Percentiles rank a stretch among this genome's conserved stretches.
Evolutionary conservation across 2,113 vertebrate genomes (phyloP).

Genomic region (Clarias batrachus): DNA sequence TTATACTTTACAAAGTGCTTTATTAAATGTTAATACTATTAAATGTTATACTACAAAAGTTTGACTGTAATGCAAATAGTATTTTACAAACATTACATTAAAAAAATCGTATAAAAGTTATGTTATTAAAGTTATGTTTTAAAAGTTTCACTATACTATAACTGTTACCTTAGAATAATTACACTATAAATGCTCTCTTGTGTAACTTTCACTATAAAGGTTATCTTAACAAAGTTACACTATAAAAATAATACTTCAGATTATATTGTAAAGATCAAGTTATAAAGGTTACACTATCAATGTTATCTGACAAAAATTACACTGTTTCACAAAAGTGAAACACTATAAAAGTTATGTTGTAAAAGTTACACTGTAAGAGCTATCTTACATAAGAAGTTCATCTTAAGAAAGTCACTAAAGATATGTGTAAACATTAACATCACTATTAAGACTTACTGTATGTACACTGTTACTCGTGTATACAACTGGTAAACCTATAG

Average conservation of each 20-base stretch:
- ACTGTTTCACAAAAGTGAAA: too few species aligned
- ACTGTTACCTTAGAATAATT: not conserved
- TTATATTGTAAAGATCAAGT: too few species aligned
- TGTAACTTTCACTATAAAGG: not conserved
- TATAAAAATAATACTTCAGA: too few species aligned
- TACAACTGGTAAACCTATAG: not conserved
- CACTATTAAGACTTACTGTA: not conserved
- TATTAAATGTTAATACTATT: not conserved
- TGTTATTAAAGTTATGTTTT: not conserved
- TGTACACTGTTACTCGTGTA: not conserved
- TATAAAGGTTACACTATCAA: not conserved
- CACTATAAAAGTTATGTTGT: not conserved
- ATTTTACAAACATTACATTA: too few species aligned
- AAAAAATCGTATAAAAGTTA: not conserved
- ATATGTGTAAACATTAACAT: not conserved
- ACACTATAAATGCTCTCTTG: not conserved
- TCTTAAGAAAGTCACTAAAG: too few species aligned
- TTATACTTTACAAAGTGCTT: not conserved
- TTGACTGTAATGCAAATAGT: too few species aligned
- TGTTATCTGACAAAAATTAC: not conserved
- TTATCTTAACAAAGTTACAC: not conserved
- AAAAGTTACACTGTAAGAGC: too few species aligned
- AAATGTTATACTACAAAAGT: not conserved
- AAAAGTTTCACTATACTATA: not conserved
- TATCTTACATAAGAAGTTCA: too few species aligned